Base-by-base conservation (phyloP, 2,888 invertebrate species). In the Gandaritis pyraliata region DNA sequence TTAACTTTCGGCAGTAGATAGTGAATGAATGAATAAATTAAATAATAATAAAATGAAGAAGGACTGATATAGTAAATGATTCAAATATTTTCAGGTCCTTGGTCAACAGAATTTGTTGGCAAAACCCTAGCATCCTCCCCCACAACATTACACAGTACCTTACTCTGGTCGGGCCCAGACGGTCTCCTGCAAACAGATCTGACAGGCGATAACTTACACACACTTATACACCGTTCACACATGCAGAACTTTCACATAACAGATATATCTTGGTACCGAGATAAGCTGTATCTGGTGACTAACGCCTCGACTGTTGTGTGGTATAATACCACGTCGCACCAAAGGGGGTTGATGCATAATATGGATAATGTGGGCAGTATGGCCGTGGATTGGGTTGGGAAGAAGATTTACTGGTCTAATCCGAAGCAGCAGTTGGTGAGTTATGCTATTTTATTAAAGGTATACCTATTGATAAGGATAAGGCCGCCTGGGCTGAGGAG, bases 321-420 rank as follows among this genome's bases (percentile, higher is more conserved):
- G 90, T 96, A 95, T 76, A 96, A 97, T 75, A 93, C 94, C 10
- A 95, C 94, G 0, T 93, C 93, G 3, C 93, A 93, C 51, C 82
- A 89, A 47, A 91, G 93, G 53, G 94, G 91, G 0, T 86, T 93
- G 48, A 88, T 96, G 79, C 82, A 88, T 0, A 94, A 95, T 77
- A 93, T 96, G 84, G 94, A 95, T 61, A 95, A 95, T 18, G 96
- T 96, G 0, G 95, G 95, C 0, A 96, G 96, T 73, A 93, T 98
- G 54, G 96, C 97, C 0, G 96, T 97, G 12, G 98, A 98, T 80
- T 98, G 98, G 97, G 95, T 98, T 51, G 97, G 97, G 1, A 95
- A 95, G 70, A 96, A 96, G 78, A 89, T 98, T 8, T 98, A 98
- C 81, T 98, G 98, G 97, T 96, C 97, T 0, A 96, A 96, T 87